Percentiles rank a stretch among this genome's conserved stretches.
phyloP scores from a whole-genome alignment of 1,140 invertebrate genomes.

The Trichonephila clavata region DNA sequence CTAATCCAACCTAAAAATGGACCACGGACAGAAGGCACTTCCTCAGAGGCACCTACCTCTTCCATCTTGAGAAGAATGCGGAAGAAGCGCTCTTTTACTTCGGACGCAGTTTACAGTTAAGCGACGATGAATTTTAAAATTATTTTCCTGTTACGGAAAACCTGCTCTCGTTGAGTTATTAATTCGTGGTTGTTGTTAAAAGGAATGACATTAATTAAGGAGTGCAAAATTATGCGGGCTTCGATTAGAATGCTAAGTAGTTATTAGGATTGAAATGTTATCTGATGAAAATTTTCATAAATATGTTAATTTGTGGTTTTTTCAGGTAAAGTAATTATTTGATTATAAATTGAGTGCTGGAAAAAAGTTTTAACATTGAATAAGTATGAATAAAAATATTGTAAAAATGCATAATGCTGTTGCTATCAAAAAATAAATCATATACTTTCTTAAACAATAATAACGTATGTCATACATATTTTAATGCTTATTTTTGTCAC shows the following conservation, averaged over 20 bases:
- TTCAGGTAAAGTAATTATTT: no score
- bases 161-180: not conserved
- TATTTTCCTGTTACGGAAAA: slow-evolving; percentile 11
- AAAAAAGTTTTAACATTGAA: no score
- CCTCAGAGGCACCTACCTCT: not conserved
- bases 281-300: no score
- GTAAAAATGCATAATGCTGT: no score
- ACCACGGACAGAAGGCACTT: not conserved
- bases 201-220: not conserved
- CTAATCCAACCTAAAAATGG: slow-evolving; percentile 5
- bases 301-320: no score
- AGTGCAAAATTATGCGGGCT: not conserved
- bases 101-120: not conserved
- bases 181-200: not conserved
- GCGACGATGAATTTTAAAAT: not conserved
- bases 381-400: no score
- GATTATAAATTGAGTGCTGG: no score
- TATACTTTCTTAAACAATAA: no score
- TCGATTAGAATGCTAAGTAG: not conserved
- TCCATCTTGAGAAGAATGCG: not conserved
- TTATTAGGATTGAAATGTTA: no score
- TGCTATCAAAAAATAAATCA: no score
- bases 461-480: no score
- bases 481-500: no score
- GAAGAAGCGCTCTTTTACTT: not conserved